Conservation (phyloP, 2,797 vertebrate species). For the Ambastaia sidthimunki region DNA sequence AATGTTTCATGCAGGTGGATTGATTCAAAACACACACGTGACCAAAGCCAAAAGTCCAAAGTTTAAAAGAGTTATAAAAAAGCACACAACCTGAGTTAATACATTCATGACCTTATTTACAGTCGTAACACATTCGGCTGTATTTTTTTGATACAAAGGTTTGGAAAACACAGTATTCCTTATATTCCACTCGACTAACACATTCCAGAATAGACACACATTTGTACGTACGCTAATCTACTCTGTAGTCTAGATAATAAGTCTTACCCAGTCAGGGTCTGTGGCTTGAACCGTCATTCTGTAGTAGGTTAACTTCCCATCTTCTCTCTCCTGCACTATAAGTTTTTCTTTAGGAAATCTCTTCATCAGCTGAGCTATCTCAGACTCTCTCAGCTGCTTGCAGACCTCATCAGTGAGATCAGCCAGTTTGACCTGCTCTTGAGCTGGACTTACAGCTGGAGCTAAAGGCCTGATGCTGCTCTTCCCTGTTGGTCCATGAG, state of each 20-base stretch:
- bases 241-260: not conserved
- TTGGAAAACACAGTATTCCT: too few species aligned
- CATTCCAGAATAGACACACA: too few species aligned
- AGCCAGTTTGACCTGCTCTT: constrained; percentile 72
- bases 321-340: constrained; percentile 81
- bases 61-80: too few species aligned
- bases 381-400: constrained; percentile 75
- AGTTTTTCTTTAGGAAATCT: constrained; percentile 81
- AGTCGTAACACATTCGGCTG: too few species aligned
- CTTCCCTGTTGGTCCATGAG: constrained; percentile 21
- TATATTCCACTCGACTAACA: too few species aligned
- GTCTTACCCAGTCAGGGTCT: constrained; percentile 84
- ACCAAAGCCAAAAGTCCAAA: too few species aligned
- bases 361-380: constrained; percentile 79
- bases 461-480: constrained; percentile 39
- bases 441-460: constrained; percentile 48
- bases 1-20: too few species aligned
- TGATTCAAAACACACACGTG: too few species aligned
- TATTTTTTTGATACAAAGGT: too few species aligned
- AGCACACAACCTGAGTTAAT: too few species aligned
- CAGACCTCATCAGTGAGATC: constrained; percentile 75
- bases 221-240: too few species aligned
- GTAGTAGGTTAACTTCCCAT: constrained; percentile 80
- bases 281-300: constrained; percentile 75
- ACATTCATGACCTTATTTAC: too few species aligned